phyloP scores from a whole-genome alignment of 2,113 vertebrate species.

The Naja naja region DNA sequence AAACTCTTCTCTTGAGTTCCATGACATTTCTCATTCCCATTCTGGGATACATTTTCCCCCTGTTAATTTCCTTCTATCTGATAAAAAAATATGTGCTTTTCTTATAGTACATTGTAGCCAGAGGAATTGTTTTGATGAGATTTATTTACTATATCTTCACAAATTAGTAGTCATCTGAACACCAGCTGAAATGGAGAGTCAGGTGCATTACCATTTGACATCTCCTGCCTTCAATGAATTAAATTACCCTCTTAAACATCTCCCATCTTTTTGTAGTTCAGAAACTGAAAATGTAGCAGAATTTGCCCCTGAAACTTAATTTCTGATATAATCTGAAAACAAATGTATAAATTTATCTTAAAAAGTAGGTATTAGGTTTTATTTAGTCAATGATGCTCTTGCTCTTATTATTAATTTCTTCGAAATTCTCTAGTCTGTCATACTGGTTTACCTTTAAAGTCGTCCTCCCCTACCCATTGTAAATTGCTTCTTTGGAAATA shows the following conservation, averaged over 20 bases:
- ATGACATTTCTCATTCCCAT: neutral
- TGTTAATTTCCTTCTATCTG: neutral
- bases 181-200: conserved; percentile 17
- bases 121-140: neutral
- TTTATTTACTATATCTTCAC: neutral
- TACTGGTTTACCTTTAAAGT: neutral
- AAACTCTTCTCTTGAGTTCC: neutral
- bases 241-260: conserved; percentile 25
- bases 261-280: conserved; percentile 16
- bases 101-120: neutral
- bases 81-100: neutral
- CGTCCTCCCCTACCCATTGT: too few species aligned
- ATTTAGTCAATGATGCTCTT: neutral
- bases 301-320: neutral
- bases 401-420: neutral
- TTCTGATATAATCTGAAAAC: neutral
- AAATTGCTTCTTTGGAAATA: neutral
- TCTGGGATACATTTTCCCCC: neutral
- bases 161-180: conserved; percentile 21
- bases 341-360: neutral
- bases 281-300: neutral
- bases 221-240: neutral
- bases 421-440: neutral
- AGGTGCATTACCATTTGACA: conserved; percentile 18
- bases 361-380: neutral